Evolutionary conservation across 2,888 invertebrate genomes (phyloP), one percentile per base, ranked within the genome.

Genomic region (Autographa gamma): DNA sequence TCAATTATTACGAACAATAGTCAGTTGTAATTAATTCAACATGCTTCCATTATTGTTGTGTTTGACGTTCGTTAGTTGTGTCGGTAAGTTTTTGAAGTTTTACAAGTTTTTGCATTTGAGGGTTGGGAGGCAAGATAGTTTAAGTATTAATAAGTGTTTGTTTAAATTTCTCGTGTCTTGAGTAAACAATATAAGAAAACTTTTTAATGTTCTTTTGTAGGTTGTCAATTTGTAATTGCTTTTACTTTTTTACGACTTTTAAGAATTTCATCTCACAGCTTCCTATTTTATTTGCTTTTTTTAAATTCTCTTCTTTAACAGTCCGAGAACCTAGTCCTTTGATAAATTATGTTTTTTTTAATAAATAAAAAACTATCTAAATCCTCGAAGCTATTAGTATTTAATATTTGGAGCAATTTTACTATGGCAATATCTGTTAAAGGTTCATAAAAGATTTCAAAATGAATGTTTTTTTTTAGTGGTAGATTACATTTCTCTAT

Each of bases 1-100:
- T 60, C 82, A 77, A 80, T 79, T 76, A 64, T 77, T 16, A 74
- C 67, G 41, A 59, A 60, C 70, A 64, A 65, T 66, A 43, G 64
- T 59, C 71, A 80, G 86, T 63, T 68, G 71, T 77, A 31, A 74
- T 69, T 62, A 62, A 63, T 80, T 76, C 89, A 88, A 77, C 79
- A 93, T 93, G 93, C 77, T 85, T 74, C 63, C 68, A 14, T 73
- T 76, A 11, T 54, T 88, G 38, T 81, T 89, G 56, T 73, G 80
- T 65, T 76, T 89, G 25, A 74, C 80, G 18, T 70, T 89, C 16
- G 62, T 89, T 60, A 88, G 76, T 61, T 83, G 61, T 74, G 82
- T 67, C 54, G 82, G 82, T 83, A 60, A 81, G 82, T 73, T 38
- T 63, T 19, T 34, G 64, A 38, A 48, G 18, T 25, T 9, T 13